A percentile compares a stretch with the other conserved stretches of the same genome.
phyloP scores from a whole-genome alignment of 2,888 invertebrate genomes.

The Eupsilia transversa region DNA sequence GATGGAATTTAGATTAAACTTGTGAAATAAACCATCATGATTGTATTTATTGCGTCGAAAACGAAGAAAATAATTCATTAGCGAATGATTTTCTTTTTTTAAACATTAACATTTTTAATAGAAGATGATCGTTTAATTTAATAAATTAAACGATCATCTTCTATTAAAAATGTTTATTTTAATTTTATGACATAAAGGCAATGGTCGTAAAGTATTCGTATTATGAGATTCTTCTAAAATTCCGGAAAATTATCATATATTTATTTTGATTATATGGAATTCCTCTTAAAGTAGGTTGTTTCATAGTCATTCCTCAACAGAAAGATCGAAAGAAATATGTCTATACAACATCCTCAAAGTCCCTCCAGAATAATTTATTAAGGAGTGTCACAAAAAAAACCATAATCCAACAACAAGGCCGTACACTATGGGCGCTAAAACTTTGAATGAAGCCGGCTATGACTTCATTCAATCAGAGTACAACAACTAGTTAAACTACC shows the following conservation, averaged over 20 bases:
- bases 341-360: slow-evolving; percentile 1
- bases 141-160: not conserved
- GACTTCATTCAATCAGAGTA: slow-evolving; percentile 69
- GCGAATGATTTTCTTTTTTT: not conserved
- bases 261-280: not conserved
- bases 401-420: slow-evolving; percentile 50
- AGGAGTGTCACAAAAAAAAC: slow-evolving; percentile 22
- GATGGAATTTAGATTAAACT: slow-evolving; percentile 1
- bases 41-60: not conserved
- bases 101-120: no score
- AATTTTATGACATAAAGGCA: not conserved
- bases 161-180: slow-evolving; percentile 2
- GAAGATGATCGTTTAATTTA: no score
- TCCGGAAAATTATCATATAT: not conserved
- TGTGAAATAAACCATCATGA: not conserved
- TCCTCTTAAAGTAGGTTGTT: not conserved
- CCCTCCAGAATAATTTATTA: slow-evolving; percentile 6
- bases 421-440: slow-evolving; percentile 35
- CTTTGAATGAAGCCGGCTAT: slow-evolving; percentile 66
- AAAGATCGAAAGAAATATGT: not conserved
- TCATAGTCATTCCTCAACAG: not conserved
- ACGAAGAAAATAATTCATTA: not conserved
- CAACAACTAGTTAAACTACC: slow-evolving; percentile 61
- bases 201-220: not conserved
- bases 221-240: not conserved